phyloP scores from a whole-genome alignment of 2,888 invertebrate species.

The Meandrusa payeni region DNA sequence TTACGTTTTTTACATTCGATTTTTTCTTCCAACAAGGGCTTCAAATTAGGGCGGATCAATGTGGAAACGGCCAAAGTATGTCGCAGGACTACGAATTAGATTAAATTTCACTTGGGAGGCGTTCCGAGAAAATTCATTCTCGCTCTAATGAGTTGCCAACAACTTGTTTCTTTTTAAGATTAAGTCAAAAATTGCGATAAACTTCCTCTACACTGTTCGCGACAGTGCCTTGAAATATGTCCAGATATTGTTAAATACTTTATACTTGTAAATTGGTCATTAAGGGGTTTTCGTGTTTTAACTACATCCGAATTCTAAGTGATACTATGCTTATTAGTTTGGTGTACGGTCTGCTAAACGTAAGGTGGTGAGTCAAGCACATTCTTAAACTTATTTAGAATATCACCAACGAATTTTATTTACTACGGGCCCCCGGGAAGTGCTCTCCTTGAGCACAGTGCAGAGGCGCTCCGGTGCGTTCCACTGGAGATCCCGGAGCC shows the following conservation, averaged over 20 bases:
- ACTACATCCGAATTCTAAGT: too few species aligned
- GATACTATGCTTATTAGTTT: too few species aligned
- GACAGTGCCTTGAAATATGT: conserved; percentile 1
- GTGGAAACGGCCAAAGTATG: conserved; percentile 4
- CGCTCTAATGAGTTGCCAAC: conserved; percentile 20
- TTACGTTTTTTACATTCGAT: conserved; percentile 26
- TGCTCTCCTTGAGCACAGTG: too few species aligned
- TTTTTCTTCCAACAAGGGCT: conserved; percentile 10
- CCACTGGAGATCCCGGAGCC: too few species aligned
- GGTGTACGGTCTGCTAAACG: too few species aligned
- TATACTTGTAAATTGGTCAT: too few species aligned
- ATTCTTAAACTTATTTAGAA: too few species aligned
- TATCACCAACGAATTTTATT: too few species aligned
- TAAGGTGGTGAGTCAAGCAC: too few species aligned
- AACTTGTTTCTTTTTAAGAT: conserved; percentile 21
- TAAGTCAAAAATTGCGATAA: conserved; percentile 16
- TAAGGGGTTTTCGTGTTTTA: too few species aligned
- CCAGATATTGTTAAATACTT: not conserved
- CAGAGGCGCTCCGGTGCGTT: too few species aligned
- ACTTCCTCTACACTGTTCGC: conserved; percentile 11
- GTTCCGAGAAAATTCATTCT: conserved; percentile 13
- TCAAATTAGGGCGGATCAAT: conserved; percentile 15
- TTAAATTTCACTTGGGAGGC: conserved; percentile 15
- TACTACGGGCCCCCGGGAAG: too few species aligned
- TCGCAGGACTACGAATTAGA: conserved; percentile 3